Evolutionary conservation across 2,888 invertebrate genomes (phyloP), one percentile per base, ranked within the genome.

Genomic region (Anticlea derivata): DNA sequence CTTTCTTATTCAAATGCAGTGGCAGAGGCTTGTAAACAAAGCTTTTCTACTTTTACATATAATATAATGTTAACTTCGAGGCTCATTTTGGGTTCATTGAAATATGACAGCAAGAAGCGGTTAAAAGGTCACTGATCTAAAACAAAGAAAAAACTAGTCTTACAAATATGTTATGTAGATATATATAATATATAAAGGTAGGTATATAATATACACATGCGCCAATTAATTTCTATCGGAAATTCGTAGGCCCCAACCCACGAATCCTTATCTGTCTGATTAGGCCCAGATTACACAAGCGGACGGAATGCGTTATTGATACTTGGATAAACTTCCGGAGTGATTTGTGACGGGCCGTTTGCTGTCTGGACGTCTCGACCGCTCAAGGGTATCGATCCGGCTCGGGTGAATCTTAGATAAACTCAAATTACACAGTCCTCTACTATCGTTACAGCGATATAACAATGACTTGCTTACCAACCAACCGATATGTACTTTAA

Each of bases 301-400:
- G 46, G 40, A 20, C 54, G 50, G 58, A 56, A 58, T 56, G 43
- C 56, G 58, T 58, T 60, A 58, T 58, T 56, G 55, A 56, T 58
- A 58, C 55, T 58, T 58, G 58, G 54, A 40, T 56, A 48, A 54
- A 51, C 60, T 56, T 61, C 58, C 58, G 51, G 50, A 54, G 49
- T 56, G 56, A 61, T 61, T 61, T 58, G 60, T 52, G 56, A 56
- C 47, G 47, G 51, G 47, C 49, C 34, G 43, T 44, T 38, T 38
- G 48, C 43, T 31, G 50, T 31, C 47, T 30, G 38, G 50, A 33
- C 44, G 37, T 52, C 43, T 47, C 33, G 45, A 33, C 51, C 26
- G 29, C 33, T 52, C 52, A 30, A 39, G 47, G 47, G 41, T 29
- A 52, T 47, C 41, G 47, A 52, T 47, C 47, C 13, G n/a, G 22